Conservation (phyloP, 2,888 invertebrate genomes). For the Brachyopa scutellaris region DNA sequence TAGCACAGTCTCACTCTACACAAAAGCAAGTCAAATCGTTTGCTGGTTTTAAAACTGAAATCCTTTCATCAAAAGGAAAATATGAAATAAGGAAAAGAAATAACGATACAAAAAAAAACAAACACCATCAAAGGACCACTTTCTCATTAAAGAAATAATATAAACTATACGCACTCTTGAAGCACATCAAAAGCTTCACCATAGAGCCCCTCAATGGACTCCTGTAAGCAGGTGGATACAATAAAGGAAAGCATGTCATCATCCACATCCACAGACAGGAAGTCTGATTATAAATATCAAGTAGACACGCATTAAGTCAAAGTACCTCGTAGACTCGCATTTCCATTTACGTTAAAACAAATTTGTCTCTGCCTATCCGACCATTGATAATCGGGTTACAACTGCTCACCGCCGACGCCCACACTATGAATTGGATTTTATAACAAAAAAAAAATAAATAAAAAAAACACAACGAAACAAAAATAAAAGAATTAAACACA, state of each 20-base stretch:
- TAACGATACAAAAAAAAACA: background rate
- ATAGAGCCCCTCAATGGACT: background rate
- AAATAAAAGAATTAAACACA: slow-evolving; percentile 1
- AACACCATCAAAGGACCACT: too few relatives aligned
- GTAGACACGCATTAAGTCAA: background rate
- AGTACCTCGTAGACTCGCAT: background rate
- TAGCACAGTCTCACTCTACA: background rate
- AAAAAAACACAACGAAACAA: slow-evolving; percentile 27
- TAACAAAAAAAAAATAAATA: slow-evolving; percentile 8
- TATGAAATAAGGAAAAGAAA: background rate
- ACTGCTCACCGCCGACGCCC: slow-evolving; percentile 2
- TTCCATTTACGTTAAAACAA: background rate
- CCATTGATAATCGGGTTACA: slow-evolving; percentile 31
- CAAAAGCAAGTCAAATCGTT: background rate
- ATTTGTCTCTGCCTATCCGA: slow-evolving; percentile 30
- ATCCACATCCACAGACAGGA: slow-evolving; percentile 25
- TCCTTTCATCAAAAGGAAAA: background rate
- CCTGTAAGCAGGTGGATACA: background rate
- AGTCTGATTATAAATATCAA: slow-evolving; percentile 26
- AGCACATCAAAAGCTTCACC: background rate
- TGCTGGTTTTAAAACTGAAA: background rate
- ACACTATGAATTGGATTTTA: background rate
- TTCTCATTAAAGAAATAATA: too few relatives aligned
- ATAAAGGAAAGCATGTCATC: too few relatives aligned
- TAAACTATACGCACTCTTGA: background rate